Evolutionary conservation across 2,113 vertebrate genomes (phyloP), one percentile per base, ranked within the genome.

Genomic region (Psephotus haematonotus): DNA sequence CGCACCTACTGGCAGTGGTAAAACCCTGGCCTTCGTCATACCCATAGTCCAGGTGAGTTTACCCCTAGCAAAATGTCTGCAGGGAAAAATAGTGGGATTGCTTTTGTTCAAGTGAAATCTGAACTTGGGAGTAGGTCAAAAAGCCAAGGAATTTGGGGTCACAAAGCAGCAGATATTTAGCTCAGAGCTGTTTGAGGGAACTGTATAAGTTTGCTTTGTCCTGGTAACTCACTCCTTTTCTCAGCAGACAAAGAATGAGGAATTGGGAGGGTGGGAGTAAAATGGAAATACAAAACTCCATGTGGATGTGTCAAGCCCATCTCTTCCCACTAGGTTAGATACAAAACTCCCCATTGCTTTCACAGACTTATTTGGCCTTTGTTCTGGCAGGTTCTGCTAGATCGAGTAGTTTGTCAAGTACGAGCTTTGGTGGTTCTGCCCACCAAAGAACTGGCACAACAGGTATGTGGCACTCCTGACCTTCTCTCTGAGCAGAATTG

Each of bases 371-470:
- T 49, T 44, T 43, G 41, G 28, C 43, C 47, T 95, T 78, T 93
- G 2, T 72, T 60, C 75, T 53, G 49, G 47, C 95, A 99, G 99
- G 98, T 98, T 15, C 97, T 99, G 86, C 94, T 98, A 59, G 83
- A 96, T 39, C 98, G 99, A 20, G 98, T 98, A 6, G 98, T 99
- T 79, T 99, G 99, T 96, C 97, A 98, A 16, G 97, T 99, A 15
- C 98, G 99, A 14, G 99, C 98, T 60, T 93, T 99, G 97, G 98
- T 97, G 0, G 98, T 99, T 82, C 84, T 99, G 83, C 99, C 99
- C 37, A 99, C 99, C 52, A 99, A 99, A 97, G 99, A 99, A 90
- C 97, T 99, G 29, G 99, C 99, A 52, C 99, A 99, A 74, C 99
- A 99, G 99, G 99, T 99, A 86, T 5, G 50, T 19, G 57, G 15